phyloP scores from a whole-genome alignment of 1,140 invertebrate species.

The Philopotamus ludificatus region DNA sequence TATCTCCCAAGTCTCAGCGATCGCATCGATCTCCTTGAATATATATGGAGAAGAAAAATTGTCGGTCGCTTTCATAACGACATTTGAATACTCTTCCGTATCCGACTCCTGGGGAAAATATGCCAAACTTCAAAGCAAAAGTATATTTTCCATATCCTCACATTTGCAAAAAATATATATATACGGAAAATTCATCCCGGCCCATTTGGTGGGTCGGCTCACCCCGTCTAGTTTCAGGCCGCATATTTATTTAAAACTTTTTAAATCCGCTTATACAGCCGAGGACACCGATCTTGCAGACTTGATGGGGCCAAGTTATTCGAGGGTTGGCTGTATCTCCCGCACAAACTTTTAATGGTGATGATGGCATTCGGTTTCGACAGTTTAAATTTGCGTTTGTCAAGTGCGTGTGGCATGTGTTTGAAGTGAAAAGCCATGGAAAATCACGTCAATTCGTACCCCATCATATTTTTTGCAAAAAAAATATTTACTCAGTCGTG shows the following conservation, averaged over 20 bases:
- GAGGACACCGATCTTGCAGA: not conserved
- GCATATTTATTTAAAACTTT: not conserved
- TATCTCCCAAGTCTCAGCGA: no score
- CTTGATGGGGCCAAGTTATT: not conserved
- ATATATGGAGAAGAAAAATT: not conserved
- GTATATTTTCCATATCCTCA: slow-evolving; percentile 16
- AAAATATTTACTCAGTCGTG: no score
- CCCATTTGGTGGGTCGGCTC: no score
- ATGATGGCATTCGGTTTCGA: not conserved
- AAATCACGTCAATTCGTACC: no score
- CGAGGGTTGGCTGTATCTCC: no score
- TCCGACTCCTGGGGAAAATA: not conserved
- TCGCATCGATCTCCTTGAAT: not conserved
- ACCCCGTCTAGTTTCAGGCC: not conserved
- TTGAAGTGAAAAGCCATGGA: no score
- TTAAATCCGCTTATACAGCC: not conserved
- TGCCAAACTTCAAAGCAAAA: not conserved
- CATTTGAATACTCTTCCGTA: no score
- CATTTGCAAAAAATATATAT: no score
- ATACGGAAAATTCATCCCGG: no score
- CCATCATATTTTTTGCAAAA: no score
- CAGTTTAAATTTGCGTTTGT: no score
- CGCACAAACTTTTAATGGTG: not conserved
- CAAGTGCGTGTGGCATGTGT: no score
- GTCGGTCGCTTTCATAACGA: not conserved